phyloP scores from a whole-genome alignment of 2,797 vertebrate species.

The Vireo griseus region DNA sequence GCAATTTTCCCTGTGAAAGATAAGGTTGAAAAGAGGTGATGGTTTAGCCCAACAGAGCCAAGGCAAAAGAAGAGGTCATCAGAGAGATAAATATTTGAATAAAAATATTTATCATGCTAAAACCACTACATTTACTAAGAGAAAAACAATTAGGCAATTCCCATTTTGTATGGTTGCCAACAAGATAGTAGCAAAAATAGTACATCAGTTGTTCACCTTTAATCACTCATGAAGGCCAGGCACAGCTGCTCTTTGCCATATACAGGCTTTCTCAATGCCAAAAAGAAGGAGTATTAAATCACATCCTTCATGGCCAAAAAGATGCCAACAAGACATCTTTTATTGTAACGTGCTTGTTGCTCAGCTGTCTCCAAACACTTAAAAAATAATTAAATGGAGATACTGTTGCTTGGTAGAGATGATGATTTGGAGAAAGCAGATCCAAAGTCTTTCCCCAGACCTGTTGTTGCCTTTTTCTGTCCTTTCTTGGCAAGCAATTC shows the following conservation, averaged over 20 bases:
- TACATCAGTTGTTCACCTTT: conserved; percentile 8
- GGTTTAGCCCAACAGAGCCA: not conserved
- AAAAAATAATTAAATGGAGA: not conserved
- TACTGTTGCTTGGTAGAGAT: not conserved
- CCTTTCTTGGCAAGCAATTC: not conserved
- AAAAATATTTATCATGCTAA: not conserved
- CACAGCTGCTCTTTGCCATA: not conserved
- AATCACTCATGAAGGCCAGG: not conserved
- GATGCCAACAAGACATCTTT: not conserved
- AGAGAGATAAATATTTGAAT: not conserved
- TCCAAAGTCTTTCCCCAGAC: not conserved
- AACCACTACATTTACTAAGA: not conserved
- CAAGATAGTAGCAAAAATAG: not conserved
- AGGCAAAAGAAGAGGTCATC: not conserved
- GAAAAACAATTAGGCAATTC: not conserved
- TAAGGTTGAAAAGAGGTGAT: not conserved
- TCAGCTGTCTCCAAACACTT: not conserved
- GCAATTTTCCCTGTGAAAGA: not conserved
- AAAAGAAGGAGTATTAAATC: not conserved
- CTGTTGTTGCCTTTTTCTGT: not conserved
- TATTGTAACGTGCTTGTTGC: not conserved
- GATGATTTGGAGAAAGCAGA: not conserved
- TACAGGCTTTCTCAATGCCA: not conserved
- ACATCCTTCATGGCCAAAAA: not conserved
- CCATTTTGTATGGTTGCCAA: not conserved